Base-by-base conservation (phyloP, 2,888 invertebrate species). In the Oligia latruncula region DNA sequence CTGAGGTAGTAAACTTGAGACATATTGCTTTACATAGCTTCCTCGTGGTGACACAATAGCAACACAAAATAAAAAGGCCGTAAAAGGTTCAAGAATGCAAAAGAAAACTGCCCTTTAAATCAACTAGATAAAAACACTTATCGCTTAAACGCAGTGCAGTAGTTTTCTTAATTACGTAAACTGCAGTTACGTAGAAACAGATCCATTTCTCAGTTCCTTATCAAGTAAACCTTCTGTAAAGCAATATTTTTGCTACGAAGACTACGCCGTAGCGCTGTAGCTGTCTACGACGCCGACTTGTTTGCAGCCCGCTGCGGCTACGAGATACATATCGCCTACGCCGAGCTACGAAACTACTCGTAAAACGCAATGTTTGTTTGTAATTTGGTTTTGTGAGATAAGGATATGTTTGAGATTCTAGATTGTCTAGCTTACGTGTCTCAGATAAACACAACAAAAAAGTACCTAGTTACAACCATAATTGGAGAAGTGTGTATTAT, bases 1-100 rank as follows among this genome's bases (percentile, higher is more conserved):
- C 86, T 65, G 73, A n/a, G 67, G 13, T 71, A 82, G 76, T 77
- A 79, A 89, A 89, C 68, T 89, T 76, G 58, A 71, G 74, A 86
- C 70, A 81, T 81, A 79, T 80, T 79, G 83, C 71, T 83, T 78
- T 87, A 35, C 80, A 68, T 62, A 79, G 80, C 81, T 78, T 83
- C 75, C 76, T 68, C 77, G 71, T 82, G 65, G 75, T 43, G 65
- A 77, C 66, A 74, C 46, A 75, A 74, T 65, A 78, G 46, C 29
- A 40, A n/a, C 68, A 67, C 55, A 52, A 72, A 46, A 74, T 60
- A 74, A 23, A 70, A 70, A 82, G 46, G 15, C 5, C 46, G 2
- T 49, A 81, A 85, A 85, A 60, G 52, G 52, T 55, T 1, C 40
- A 46, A 20, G 0, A 78, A 40, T 55, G 1, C 35, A 66, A 68